Percentiles rank a stretch among this genome's conserved stretches.
Conservation (phyloP, 2,797 vertebrate genomes). For the Chiroxiphia lanceolata region DNA sequence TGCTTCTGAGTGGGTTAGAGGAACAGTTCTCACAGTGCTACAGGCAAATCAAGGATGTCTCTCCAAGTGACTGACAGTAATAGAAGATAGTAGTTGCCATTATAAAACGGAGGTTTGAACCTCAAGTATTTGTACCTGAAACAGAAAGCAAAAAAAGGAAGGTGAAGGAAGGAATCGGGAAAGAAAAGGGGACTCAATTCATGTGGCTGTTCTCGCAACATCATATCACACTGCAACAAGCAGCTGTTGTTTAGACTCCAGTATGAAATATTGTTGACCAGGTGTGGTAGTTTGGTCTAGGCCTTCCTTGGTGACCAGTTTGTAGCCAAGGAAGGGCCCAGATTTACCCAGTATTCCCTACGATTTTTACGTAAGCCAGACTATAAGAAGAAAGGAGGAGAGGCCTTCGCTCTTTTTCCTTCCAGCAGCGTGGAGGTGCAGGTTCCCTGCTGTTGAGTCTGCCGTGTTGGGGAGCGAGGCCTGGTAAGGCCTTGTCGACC, state of each 20-base stretch:
- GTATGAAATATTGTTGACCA: background rate
- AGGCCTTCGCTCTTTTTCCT: no score
- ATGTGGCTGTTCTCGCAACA: background rate
- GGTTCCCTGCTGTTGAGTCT: no score
- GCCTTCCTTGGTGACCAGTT: no score
- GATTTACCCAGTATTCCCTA: no score
- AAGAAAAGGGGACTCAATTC: background rate
- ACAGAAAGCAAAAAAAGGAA: background rate
- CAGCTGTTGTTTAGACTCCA: background rate
- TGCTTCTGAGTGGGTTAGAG: background rate
- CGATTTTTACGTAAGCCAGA: no score
- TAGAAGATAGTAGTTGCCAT: background rate
- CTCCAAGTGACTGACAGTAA: background rate
- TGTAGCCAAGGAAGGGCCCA: no score
- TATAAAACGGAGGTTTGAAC: background rate
- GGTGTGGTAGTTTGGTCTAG: no score
- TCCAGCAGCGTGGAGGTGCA: no score
- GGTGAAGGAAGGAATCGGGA: background rate
- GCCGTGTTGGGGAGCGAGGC: no score
- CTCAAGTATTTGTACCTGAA: background rate
- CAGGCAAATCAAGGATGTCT: background rate
- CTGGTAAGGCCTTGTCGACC: no score
- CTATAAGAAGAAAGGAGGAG: no score
- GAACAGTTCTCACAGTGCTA: background rate
- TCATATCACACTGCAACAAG: background rate